Base-by-base conservation (phyloP, 2,113 vertebrate genomes). In the Carollia perspicillata region DNA sequence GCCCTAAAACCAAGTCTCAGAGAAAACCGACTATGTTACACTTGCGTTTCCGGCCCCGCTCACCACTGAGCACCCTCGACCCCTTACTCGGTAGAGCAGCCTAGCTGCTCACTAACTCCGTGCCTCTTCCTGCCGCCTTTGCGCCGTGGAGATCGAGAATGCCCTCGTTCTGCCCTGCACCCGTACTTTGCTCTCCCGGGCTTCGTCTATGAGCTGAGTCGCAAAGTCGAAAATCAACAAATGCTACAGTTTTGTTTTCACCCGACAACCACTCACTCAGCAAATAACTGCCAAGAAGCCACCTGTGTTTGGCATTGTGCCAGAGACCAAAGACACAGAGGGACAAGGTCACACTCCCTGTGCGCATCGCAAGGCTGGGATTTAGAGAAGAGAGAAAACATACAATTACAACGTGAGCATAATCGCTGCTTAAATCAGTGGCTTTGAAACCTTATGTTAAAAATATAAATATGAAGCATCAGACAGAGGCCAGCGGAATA, bases 251-350 rank as follows among this genome's bases (percentile, higher is more conserved):
- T 80, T 47, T 18, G 4, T 42, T 94, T 55, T 23, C 26, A 7
- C 22, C 18, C 1, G 37, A 85, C 37, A 60, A 30, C 75, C 30
- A 26, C 55, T 42, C 40, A 4, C 58, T 63, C 68, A 71, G 1
- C 63, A 55, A 86, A 17, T 18, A 80, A 17, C 89, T 88, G 49
- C 93, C 93, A 90, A 23, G 84, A 71, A 91, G 33, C 68, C 93
- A 79, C 83, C 90, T 53, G 22, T 11, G 44, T 40, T 37, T 84
- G 94, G 84, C 51, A 22, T 4, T 0, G 30, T 53, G 90, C 79
- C 94, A 47, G 37, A 69, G 79, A 94, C 84, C 79, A 49, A 74
- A 92, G 94, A 53, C 0, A 0, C 30, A 4, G 1, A 0, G 12
- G 30, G 69, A 75, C 92, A 71, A 69, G 92, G 94, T 87, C 92